phyloP scores from a whole-genome alignment of 2,888 invertebrate genomes.

The Automeris io region DNA sequence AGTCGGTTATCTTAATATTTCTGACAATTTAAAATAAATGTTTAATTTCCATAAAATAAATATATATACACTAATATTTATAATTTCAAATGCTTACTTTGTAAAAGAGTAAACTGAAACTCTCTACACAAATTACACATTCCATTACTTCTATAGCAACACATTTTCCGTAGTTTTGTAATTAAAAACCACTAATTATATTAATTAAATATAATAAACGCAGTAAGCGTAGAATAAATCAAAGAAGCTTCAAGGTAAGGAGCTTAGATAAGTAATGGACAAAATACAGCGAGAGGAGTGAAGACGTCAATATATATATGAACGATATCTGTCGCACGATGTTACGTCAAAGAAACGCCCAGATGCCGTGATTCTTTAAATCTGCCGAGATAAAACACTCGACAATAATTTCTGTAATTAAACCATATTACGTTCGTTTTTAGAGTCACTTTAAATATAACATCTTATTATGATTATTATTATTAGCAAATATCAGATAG shows the following conservation, averaged over 20 bases:
- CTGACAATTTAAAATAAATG: no score
- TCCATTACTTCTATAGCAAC: constrained; percentile 65
- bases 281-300: constrained; percentile 58
- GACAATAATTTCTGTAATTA: constrained; percentile 36
- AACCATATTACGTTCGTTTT: constrained; percentile 1
- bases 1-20: no score
- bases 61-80: no score
- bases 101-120: constrained; percentile 59
- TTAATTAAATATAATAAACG: constrained; percentile 36
- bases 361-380: constrained; percentile 63
- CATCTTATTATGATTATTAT: no score
- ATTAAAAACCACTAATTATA: constrained; percentile 17
- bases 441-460: not conserved
- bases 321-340: constrained; percentile 64
- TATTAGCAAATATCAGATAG: not conserved
- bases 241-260: constrained; percentile 67
- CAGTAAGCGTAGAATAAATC: constrained; percentile 44
- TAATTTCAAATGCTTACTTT: constrained; percentile 65
- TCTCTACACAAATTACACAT: constrained; percentile 69
- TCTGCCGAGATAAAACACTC: constrained; percentile 55
- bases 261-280: constrained; percentile 71
- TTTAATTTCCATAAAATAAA: no score
- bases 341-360: constrained; percentile 75
- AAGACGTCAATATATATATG: constrained; percentile 71
- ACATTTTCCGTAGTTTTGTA: constrained; percentile 43